Evolutionary conservation across 2,797 vertebrate species (phyloP).

Genomic region (Lepus oiostolus): DNA sequence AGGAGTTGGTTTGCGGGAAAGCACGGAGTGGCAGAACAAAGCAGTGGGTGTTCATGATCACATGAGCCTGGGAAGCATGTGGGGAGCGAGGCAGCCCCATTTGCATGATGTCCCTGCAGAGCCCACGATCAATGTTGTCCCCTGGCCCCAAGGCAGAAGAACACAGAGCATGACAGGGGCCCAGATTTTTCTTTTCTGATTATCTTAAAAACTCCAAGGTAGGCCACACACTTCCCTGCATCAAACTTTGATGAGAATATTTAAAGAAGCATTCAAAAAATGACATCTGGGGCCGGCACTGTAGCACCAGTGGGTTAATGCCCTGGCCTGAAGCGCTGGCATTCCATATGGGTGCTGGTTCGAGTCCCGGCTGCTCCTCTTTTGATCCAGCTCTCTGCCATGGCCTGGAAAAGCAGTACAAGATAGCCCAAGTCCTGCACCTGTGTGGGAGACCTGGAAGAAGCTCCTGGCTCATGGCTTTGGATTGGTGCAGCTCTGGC

Average conservation of each 20-base stretch:
- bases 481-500: too few relatives aligned
- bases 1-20: neutral
- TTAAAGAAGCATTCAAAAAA: neutral
- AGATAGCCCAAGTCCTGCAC: too few relatives aligned
- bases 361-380: too few relatives aligned
- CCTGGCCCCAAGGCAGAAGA: neutral
- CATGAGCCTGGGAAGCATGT: neutral
- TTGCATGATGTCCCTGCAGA: neutral
- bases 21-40: neutral
- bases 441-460: too few relatives aligned
- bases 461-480: too few relatives aligned
- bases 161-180: neutral
- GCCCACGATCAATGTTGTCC: neutral
- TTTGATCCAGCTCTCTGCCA: too few relatives aligned
- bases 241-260: neutral
- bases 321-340: too few relatives aligned
- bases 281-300: neutral
- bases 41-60: neutral
- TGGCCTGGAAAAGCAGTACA: too few relatives aligned
- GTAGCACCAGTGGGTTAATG: too few relatives aligned
- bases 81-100: neutral
- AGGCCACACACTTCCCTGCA: neutral
- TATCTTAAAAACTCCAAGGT: neutral
- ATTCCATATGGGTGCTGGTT: too few relatives aligned
- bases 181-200: neutral